Base-by-base conservation (phyloP, 2,888 invertebrate species). In the Clusia tigrina region DNA sequence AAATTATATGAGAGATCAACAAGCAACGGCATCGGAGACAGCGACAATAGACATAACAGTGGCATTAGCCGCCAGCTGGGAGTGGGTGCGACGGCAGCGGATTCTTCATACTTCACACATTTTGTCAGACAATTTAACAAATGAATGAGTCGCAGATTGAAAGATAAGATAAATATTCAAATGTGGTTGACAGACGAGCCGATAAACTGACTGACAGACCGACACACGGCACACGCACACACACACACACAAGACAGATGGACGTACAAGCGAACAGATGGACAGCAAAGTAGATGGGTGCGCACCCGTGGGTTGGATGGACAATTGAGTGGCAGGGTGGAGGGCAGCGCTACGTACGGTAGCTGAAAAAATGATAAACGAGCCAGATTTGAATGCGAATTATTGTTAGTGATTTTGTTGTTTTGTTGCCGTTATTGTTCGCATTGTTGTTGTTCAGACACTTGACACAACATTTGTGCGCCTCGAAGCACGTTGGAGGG, bases 221-320 rank as follows among this genome's bases (percentile, higher is more conserved):
- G 74, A 74, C 70, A 74, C 69, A 71, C 65, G 38, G 37, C 18
- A 37, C 68, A 20, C 10, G 24, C 17, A 52, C 52, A 52, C 52
- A 22, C 52, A 52, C n/a, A 52, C 67, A 67, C 32, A 32, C 12
- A 9, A 9, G 32, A 32, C 32, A 32, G 12, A 12, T 32, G 32
- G 32, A 32, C 32, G 32, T 12, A 9, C 12, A 12, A 32, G 12
- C 12, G 5, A 12, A 32, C 32, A 32, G 12, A 12, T 5, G 6
- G 32, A 32, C 12, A 9, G 32, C 6, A 32, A 5, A 9, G 32
- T 5, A 12, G 12, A 32, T 32, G 12, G 5, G 32, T 32, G 32
- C 32, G 32, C 32, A 32, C 32, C n/a, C n/a, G n/a, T n/a, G n/a
- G 32, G 32, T 9, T 32, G 32, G 32, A 32, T 32, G 32, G 32